Evolutionary conservation across 2,888 invertebrate species (phyloP).

Genomic region (Herminia tarsipennalis): DNA sequence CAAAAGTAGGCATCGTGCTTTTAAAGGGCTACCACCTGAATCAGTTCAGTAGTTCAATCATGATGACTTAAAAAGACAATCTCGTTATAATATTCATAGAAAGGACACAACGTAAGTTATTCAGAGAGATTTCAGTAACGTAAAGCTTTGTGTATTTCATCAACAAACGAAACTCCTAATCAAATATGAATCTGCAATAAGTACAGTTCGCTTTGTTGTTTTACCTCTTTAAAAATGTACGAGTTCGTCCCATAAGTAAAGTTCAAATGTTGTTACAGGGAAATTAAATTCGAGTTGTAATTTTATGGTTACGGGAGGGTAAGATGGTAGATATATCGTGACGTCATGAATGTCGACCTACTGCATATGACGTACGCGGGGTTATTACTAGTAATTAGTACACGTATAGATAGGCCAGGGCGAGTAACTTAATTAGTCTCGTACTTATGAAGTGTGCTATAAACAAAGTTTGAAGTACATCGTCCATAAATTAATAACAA

Average conservation of each 20-base stretch:
- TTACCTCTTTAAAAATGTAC: slow-evolving; percentile 35
- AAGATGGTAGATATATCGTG: slow-evolving; percentile 47
- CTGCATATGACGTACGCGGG: slow-evolving; percentile 64
- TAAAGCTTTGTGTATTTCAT: background rate
- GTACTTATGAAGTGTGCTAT: slow-evolving; percentile 40
- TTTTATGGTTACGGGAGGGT: slow-evolving; percentile 60
- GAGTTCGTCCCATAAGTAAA: slow-evolving; percentile 57
- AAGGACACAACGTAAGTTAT: background rate
- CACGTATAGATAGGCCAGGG: slow-evolving; percentile 42
- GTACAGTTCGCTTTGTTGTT: slow-evolving; percentile 20
- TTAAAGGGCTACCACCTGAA: too few species aligned
- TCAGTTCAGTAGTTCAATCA: too few species aligned
- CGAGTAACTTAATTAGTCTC: slow-evolving; percentile 48
- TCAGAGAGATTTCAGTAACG: background rate
- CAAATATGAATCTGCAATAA: slow-evolving; percentile 14
- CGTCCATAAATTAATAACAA: slow-evolving; percentile 30
- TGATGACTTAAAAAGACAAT: too few species aligned
- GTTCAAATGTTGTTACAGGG: slow-evolving; percentile 67
- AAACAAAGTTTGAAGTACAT: slow-evolving; percentile 34
- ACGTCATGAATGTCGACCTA: slow-evolving; percentile 55
- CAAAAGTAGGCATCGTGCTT: too few species aligned
- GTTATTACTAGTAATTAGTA: slow-evolving; percentile 74
- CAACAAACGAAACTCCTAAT: slow-evolving; percentile 5
- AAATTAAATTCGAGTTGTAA: slow-evolving; percentile 70
- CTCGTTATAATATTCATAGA: too few species aligned